These are phyloP conservation scores for Alexandromys fortis DNA, from an alignment of 2,113 vertebrate genomes.

Conservation along the genomic window DNA sequence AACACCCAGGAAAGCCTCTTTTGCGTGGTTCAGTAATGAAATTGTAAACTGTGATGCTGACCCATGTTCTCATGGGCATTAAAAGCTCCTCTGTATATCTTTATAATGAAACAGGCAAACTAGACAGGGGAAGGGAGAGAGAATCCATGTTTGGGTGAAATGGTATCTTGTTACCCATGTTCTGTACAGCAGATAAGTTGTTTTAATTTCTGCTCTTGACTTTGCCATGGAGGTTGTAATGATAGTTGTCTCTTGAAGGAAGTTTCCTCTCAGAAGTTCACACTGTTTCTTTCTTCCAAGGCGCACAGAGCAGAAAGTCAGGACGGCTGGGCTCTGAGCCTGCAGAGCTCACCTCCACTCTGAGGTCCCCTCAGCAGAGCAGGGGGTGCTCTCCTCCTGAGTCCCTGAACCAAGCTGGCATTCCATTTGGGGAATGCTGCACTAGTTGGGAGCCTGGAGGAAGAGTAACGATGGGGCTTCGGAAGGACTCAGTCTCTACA, in stretches of 20 bases:
- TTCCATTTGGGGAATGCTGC: background rate
- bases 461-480: background rate
- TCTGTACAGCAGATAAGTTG: constrained; percentile 77
- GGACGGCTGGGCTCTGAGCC: rapidly evolving
- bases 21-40: constrained; percentile 46
- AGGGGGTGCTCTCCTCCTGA: background rate
- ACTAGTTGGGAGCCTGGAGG: background rate
- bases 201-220: constrained; percentile 71
- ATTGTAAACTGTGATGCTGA: background rate
- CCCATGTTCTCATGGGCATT: background rate
- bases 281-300: background rate
- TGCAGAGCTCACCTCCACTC: background rate
- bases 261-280: background rate
- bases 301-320: background rate
- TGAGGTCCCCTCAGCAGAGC: background rate
- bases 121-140: constrained; percentile 63
- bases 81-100: background rate
- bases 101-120: constrained; percentile 49
- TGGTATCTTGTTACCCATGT: constrained; percentile 69
- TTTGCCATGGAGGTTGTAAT: constrained; percentile 2
- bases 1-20: constrained; percentile 4
- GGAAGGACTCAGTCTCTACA: background rate
- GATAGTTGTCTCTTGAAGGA: background rate
- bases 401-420: background rate
- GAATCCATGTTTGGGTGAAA: constrained; percentile 40